Evolutionary conservation across 2,113 vertebrate genomes (phyloP).

Genomic region (Oncorhynchus mykiss): DNA sequence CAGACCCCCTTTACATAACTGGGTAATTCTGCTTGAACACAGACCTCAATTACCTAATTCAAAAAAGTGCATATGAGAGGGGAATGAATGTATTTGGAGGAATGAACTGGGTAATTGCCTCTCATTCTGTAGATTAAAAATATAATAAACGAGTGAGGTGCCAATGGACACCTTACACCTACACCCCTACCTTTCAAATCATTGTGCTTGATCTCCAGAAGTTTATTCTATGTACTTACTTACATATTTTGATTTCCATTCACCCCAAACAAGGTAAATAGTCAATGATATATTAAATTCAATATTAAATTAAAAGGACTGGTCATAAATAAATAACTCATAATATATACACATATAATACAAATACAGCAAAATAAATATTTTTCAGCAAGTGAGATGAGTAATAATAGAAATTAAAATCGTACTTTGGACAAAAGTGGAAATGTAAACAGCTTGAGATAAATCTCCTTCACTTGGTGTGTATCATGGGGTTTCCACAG

Average conservation of each 20-base stretch:
- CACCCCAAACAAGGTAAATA: slow-evolving; percentile 1
- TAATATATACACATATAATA: background rate
- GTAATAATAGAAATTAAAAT: slow-evolving; percentile 32
- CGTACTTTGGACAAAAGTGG: slow-evolving; percentile 17
- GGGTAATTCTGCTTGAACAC: background rate
- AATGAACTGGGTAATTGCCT: slow-evolving; percentile 19
- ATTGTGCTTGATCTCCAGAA: slow-evolving; percentile 28
- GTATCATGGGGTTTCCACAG: slow-evolving; percentile 24
- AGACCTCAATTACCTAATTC: background rate
- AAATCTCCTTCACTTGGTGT: background rate
- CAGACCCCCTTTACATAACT: slow-evolving; percentile 5
- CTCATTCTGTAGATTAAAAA: background rate
- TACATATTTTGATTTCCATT: slow-evolving; percentile 11
- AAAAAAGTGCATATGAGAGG: slow-evolving; percentile 9
- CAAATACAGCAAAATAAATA: slow-evolving; percentile 7
- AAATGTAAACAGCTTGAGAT: slow-evolving; percentile 31
- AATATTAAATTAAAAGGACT: slow-evolving; percentile 2
- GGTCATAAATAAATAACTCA: background rate
- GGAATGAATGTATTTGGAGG: background rate
- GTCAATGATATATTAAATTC: slow-evolving; percentile 22
- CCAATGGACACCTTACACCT: slow-evolving; percentile 7
- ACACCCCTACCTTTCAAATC: background rate
- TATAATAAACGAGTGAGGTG: background rate
- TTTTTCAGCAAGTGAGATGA: background rate
- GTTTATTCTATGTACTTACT: background rate